Evolutionary conservation across 2,113 vertebrate genomes (phyloP).

Genomic region (Psittacara wagleri): DNA sequence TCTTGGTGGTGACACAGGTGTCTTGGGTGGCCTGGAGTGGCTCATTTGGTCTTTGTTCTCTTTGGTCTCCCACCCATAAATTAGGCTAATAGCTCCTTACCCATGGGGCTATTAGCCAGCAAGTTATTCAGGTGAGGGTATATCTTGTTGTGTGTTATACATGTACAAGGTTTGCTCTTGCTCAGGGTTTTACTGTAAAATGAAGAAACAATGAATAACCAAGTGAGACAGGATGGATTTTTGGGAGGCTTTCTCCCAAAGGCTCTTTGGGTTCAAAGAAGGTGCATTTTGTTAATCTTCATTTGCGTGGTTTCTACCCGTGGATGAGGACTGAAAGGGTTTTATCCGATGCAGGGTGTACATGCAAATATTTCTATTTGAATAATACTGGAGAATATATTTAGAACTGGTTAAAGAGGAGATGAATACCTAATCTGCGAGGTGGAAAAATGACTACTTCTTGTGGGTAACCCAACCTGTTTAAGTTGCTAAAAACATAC

Average conservation of each 20-base stretch:
- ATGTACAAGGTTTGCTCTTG: not conserved
- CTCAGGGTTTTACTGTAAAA: not conserved
- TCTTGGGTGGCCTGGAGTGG: not conserved
- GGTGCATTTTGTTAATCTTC: slow-evolving; percentile 61
- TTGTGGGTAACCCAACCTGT: slow-evolving; percentile 81
- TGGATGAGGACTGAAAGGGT: slow-evolving; percentile 63
- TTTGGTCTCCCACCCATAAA: not conserved
- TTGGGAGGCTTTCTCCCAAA: not conserved
- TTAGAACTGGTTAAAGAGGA: slow-evolving; percentile 81
- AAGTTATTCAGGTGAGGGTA: not conserved
- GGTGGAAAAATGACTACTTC: slow-evolving; percentile 80
- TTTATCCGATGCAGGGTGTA: slow-evolving; percentile 69
- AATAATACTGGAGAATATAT: slow-evolving; percentile 80
- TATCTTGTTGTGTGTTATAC: not conserved
- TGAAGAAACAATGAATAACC: not conserved
- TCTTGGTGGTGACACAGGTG: not conserved
- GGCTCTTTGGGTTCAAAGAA: slow-evolving; percentile 8
- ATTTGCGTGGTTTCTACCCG: slow-evolving; percentile 67
- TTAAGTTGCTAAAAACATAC: slow-evolving; percentile 83
- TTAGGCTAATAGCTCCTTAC: not conserved
- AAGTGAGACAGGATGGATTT: not conserved
- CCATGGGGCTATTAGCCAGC: not conserved
- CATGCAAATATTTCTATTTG: slow-evolving; percentile 79
- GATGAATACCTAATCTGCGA: slow-evolving; percentile 79
- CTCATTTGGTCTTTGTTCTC: not conserved